These are phyloP conservation scores for Prunella fulvescens DNA, from an alignment of 2,113 vertebrate species.

Conservation along the genomic window DNA sequence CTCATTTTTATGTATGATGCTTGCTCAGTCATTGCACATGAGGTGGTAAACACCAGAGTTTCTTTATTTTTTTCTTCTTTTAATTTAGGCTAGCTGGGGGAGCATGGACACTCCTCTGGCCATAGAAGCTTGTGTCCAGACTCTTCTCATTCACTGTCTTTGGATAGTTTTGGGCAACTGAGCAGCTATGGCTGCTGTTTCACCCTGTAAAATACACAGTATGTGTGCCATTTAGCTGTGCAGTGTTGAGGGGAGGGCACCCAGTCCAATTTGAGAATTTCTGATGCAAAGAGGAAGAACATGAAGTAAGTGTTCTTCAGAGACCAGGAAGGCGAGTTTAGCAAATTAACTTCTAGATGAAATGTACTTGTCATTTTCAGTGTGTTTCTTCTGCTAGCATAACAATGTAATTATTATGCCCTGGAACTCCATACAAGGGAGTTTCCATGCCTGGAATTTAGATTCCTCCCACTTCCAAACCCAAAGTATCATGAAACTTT, in stretches of 20 bases:
- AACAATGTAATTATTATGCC: conserved; percentile 57
- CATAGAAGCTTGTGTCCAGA: neutral
- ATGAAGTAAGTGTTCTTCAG: neutral
- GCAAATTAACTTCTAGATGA: neutral
- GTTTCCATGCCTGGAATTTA: conserved; percentile 51
- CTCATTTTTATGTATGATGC: neutral
- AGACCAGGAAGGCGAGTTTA: neutral
- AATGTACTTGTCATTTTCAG: neutral
- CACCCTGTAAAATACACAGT: neutral
- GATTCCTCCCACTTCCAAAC: neutral
- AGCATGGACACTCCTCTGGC: neutral
- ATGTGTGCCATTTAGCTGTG: neutral
- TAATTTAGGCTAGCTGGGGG: neutral
- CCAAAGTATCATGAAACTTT: conserved; percentile 3
- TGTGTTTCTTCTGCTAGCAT: neutral
- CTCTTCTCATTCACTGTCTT: neutral
- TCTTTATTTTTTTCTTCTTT: neutral
- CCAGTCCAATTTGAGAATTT: neutral
- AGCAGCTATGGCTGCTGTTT: neutral
- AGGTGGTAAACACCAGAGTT: neutral
- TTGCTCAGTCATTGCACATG: neutral
- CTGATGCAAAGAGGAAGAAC: neutral
- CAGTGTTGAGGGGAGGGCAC: neutral
- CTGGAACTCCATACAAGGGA: conserved; percentile 18
- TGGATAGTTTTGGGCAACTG: neutral